Evolutionary conservation across 2,888 invertebrate species (phyloP).

Genomic region (Sipunculus nudus): DNA sequence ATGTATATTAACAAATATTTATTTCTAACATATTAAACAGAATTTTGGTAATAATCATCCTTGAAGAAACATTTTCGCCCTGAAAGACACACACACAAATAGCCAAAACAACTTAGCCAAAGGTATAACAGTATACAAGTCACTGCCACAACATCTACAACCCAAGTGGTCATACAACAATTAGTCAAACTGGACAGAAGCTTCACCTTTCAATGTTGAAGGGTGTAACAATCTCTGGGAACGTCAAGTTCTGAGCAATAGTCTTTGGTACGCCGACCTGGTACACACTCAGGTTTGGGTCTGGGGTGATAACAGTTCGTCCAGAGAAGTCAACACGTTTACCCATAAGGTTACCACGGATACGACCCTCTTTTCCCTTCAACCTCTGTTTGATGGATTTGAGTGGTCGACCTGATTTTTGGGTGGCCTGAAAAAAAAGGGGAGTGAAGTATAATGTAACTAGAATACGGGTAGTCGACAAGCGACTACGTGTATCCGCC

Average conservation of each 20-base stretch:
- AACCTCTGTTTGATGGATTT: conserved; percentile 95
- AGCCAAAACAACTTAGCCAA: no score
- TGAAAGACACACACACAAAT: no score
- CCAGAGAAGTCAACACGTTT: conserved; percentile 99
- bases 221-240: conserved; percentile 98
- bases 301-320: conserved; percentile 83
- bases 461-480: no score
- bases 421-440: conserved; percentile 80
- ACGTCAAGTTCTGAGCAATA: conserved; percentile 98
- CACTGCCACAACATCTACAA: no score
- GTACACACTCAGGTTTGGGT: conserved; percentile 81
- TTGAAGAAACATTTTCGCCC: no score
- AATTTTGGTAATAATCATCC: no score
- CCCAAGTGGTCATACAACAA: no score
- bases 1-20: no score
- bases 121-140: no score
- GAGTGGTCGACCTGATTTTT: conserved; percentile 97
- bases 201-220: conserved; percentile 94
- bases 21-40: no score
- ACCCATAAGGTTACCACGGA: conserved; percentile 99
- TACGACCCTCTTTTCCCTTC: conserved; percentile 98
- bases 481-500: no score
- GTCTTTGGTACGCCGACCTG: conserved; percentile 98
- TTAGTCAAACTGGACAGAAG: no score
- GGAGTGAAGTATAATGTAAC: conserved; percentile 60